Conservation (phyloP, 2,888 invertebrate genomes). For the Orthosia gracilis region DNA sequence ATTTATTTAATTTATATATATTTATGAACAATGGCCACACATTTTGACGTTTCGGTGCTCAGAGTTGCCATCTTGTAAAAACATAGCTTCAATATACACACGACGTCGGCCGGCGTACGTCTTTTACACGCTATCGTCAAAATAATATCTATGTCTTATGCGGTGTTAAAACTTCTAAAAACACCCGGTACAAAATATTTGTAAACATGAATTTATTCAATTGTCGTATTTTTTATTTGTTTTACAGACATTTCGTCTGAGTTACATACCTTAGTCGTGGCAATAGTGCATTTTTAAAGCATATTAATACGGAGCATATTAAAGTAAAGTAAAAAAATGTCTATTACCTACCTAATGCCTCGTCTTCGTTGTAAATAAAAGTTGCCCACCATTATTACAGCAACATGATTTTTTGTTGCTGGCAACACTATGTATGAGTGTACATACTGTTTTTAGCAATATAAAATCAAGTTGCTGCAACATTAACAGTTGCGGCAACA, state of each 20-base stretch:
- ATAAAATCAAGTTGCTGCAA: not conserved
- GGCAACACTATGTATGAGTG: not conserved
- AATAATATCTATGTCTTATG: not conserved
- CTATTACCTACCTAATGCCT: too few relatives aligned
- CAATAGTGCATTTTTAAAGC: slow-evolving; percentile 1
- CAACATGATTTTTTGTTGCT: not conserved
- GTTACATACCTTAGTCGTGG: not conserved
- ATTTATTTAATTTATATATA: not conserved
- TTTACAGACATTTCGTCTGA: not conserved
- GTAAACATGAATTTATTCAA: not conserved
- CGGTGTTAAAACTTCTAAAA: not conserved
- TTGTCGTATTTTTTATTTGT: not conserved
- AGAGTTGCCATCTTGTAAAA: not conserved
- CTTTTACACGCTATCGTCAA: not conserved
- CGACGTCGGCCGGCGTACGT: too few relatives aligned
- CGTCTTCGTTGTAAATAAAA: not conserved
- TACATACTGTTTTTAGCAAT: not conserved
- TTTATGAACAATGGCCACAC: not conserved
- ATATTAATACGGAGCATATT: not conserved
- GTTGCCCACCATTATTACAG: not conserved
- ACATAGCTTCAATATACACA: not conserved
- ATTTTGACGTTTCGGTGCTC: slow-evolving; percentile 4
- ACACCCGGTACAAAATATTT: not conserved
- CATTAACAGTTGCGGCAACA: too few relatives aligned
- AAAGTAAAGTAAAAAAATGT: too few relatives aligned